Evolutionary conservation across 2,797 vertebrate genomes (phyloP), one percentile per base, ranked within the genome.

Genomic region (Galago senegalensis): DNA sequence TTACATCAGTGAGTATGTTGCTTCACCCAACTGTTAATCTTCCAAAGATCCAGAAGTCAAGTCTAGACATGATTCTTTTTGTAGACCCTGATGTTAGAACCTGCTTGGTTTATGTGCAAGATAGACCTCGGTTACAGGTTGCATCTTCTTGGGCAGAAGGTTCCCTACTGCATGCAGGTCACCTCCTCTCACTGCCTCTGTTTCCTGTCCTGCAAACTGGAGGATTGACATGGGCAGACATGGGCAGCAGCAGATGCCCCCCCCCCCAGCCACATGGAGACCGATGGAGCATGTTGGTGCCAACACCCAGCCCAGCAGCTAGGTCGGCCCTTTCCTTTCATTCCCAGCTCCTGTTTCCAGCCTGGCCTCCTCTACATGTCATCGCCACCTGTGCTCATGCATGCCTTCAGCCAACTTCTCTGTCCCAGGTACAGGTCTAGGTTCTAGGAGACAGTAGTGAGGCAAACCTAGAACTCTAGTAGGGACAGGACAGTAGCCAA

Each of bases 361-460:
- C 11, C 27, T 0, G 0, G 4, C 53, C 34, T 73, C 49, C 63
- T 43, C 4, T 8, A 6, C 1, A 3, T 77, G 75, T 11, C 37
- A 14, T 12, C 46, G 17, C 25, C 63, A 1, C 0, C 0, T 0
- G 27, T 13, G 9, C 40, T 27, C 40, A 0, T 3, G 7, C 56
- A 10, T 34, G 2, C 4, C 0, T 49, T 73, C 67, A 23, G 8
- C 80, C 70, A 18, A 49, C 69, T 5, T 2, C 72, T 67, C 37
- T 69, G 21, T 53, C 58, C 49, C 16, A 20, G 27, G 11, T 17
- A 4, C 34, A 8, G 3, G 13, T 63, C 69, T 31, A 16, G 34
- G 49, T 70, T 79, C 70, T 73, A 11, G 84, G 70, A 34, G 23
- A 25, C 9, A 3, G 6, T 3, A 7, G n/a, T 23, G 63, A 86